A percentile compares a stretch with the other conserved stretches of the same genome.
Evolutionary conservation across 2,797 vertebrate species (phyloP).

Genomic region (Agapornis canus): DNA sequence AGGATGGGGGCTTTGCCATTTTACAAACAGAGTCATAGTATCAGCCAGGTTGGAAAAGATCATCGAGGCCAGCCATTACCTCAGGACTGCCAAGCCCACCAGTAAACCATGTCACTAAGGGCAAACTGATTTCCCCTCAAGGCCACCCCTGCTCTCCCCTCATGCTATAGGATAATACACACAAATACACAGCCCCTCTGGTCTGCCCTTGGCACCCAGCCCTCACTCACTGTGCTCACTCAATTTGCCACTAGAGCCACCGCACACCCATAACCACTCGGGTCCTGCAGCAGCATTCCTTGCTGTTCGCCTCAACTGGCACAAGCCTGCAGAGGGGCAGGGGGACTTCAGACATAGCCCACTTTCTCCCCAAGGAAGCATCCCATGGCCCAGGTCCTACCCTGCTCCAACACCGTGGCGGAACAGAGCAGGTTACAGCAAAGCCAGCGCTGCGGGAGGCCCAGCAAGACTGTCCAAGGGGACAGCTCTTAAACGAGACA

Average conservation of each 20-base stretch:
- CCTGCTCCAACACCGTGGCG: fast-evolving
- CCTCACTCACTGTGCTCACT: fast-evolving
- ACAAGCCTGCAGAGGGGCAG: fast-evolving
- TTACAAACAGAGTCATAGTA: neutral
- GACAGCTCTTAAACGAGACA: neutral
- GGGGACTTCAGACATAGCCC: too few species aligned
- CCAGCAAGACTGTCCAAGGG: neutral
- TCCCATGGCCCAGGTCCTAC: fast-evolving
- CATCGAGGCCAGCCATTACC: neutral
- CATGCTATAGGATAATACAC: neutral
- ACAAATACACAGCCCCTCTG: neutral
- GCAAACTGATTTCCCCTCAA: neutral
- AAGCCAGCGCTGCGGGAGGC: neutral
- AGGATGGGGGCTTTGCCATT: neutral
- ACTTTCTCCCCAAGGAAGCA: neutral
- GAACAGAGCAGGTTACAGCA: neutral
- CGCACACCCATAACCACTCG: neutral
- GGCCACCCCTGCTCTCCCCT: neutral
- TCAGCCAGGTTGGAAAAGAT: neutral
- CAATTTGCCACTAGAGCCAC: neutral
- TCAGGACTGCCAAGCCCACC: neutral
- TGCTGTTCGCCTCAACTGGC: neutral
- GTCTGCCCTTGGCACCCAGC: neutral
- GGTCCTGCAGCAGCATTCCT: neutral
- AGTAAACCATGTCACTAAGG: neutral